phyloP scores from a whole-genome alignment of 2,797 vertebrate species.

The Parauchenoglanis ngamensis region DNA sequence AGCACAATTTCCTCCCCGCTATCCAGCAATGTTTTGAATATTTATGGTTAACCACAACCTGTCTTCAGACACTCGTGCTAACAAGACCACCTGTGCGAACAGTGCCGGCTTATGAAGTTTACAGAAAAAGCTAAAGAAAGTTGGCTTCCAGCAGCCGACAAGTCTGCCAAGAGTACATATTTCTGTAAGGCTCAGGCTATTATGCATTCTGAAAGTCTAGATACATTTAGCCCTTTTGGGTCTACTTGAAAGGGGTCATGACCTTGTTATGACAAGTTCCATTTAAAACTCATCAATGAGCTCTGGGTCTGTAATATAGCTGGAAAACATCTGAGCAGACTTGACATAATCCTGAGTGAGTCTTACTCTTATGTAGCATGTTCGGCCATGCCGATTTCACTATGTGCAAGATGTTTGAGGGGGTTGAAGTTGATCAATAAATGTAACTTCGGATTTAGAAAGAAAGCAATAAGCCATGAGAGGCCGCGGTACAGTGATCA shows the following conservation, averaged over 20 bases:
- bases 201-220: conserved; percentile 28
- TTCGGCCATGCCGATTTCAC: conserved; percentile 4
- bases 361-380: neutral
- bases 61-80: conserved; percentile 14
- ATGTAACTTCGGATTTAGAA: neutral
- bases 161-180: conserved; percentile 40
- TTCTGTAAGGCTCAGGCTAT: conserved; percentile 39
- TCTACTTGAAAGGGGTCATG: conserved; percentile 43
- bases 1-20: neutral
- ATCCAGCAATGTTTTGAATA: conserved; percentile 7
- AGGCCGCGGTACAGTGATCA: neutral
- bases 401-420: neutral
- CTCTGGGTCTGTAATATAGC: conserved; percentile 3
- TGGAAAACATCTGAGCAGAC: conserved; percentile 32
- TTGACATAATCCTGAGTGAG: conserved; percentile 14
- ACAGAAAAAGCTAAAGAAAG: conserved; percentile 28
- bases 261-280: conserved; percentile 35
- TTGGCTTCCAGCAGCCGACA: conserved; percentile 22
- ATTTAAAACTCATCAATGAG: conserved; percentile 40
- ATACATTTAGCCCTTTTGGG: conserved; percentile 21
- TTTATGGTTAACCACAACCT: conserved; percentile 36
- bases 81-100: conserved; percentile 42
- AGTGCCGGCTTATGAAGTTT: conserved; percentile 36
- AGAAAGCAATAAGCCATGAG: neutral
- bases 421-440: neutral